phyloP scores from a whole-genome alignment of 2,113 vertebrate genomes.

The Piaya cayana region DNA sequence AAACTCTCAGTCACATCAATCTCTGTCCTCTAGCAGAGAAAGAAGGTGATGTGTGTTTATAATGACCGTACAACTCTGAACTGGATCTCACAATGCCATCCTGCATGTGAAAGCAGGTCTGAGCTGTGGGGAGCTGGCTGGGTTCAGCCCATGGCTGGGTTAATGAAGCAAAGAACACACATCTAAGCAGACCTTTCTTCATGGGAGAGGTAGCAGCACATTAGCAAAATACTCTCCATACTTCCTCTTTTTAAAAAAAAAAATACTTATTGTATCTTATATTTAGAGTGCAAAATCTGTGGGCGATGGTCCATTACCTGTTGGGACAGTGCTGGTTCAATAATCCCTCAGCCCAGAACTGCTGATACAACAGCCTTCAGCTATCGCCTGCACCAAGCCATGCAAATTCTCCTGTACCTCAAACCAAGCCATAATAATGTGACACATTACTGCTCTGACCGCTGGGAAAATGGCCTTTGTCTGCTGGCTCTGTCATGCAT shows the following conservation, averaged over 20 bases:
- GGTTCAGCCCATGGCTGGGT: neutral
- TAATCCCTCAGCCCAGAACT: neutral
- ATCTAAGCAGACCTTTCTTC: neutral
- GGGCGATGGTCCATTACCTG: neutral
- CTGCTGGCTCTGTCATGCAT: neutral
- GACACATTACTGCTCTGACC: accelerated
- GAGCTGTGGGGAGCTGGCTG: neutral
- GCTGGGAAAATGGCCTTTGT: neutral
- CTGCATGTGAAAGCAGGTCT: neutral
- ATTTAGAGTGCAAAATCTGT: neutral
- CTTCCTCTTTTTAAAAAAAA: neutral
- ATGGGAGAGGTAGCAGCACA: neutral
- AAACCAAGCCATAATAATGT: neutral
- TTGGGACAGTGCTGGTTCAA: neutral
- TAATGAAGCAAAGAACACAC: neutral
- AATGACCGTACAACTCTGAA: neutral
- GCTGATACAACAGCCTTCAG: neutral
- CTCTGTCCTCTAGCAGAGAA: neutral
- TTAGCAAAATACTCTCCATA: neutral
- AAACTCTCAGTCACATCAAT: neutral
- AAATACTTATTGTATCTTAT: neutral
- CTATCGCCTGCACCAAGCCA: neutral
- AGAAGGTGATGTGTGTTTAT: accelerated
- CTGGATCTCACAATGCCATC: neutral
- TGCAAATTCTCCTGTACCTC: neutral